A percentile compares a stretch with the other conserved stretches of the same genome.
phyloP scores from a whole-genome alignment of 2,113 vertebrate species.

The Ictalurus furcatus region DNA sequence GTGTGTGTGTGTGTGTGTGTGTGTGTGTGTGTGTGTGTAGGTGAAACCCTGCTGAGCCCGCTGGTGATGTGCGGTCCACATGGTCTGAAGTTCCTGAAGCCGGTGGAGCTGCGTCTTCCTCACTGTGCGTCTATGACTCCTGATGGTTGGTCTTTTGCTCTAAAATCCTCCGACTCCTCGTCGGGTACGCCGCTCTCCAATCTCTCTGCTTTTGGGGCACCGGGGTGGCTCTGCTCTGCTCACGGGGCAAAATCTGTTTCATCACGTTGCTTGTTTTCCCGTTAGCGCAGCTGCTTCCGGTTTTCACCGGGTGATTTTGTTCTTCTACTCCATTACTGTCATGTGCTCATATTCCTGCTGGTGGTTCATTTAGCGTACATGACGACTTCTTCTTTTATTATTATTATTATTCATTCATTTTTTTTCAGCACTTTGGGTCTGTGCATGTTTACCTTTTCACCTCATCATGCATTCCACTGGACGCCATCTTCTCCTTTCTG shows the following conservation, averaged over 20 bases:
- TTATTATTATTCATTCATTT: not conserved
- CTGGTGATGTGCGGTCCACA: conserved; percentile 98
- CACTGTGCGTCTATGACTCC: conserved; percentile 99
- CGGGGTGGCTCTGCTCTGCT: conserved; percentile 68
- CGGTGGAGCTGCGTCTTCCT: conserved; percentile 97
- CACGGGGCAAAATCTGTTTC: conserved; percentile 57
- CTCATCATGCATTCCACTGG: not conserved
- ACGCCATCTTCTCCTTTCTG: not conserved
- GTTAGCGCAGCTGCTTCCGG: conserved; percentile 44
- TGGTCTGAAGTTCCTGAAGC: conserved; percentile 98
- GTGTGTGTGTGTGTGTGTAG: conserved; percentile 81
- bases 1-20: conserved; percentile 63
- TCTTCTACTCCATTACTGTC: conserved; percentile 14
- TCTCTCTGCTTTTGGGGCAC: conserved; percentile 90
- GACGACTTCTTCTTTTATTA: not conserved
- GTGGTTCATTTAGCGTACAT: not conserved
- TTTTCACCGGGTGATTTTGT: not conserved
- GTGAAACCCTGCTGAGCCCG: conserved; percentile 97
- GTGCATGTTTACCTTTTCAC: not conserved
- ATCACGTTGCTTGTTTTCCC: conserved; percentile 46
- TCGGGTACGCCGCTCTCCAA: conserved; percentile 95
- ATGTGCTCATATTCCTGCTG: conserved; percentile 16
- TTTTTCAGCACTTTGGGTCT: not conserved
- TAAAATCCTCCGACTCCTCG: conserved; percentile 99
- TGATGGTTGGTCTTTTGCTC: conserved; percentile 99